Evolutionary conservation across 2,797 vertebrate genomes (phyloP).

Genomic region (Remorina albescens): DNA sequence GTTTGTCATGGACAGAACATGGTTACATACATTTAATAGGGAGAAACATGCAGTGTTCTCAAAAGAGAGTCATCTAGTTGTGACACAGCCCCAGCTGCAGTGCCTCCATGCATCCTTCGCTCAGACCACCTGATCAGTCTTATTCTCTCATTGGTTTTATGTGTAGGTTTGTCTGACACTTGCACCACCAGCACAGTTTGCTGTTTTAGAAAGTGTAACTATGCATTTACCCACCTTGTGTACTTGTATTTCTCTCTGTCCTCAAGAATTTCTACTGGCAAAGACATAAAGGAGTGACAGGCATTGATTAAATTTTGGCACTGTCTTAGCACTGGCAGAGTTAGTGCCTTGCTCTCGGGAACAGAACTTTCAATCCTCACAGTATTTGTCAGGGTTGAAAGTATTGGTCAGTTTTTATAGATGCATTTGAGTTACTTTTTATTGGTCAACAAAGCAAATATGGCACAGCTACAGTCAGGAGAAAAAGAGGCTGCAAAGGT

Average conservation of each 20-base stretch:
- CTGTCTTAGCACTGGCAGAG: constrained; percentile 40
- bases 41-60: constrained; percentile 28
- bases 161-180: background rate
- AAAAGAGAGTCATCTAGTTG: constrained; percentile 40
- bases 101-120: background rate
- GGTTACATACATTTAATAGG: constrained; percentile 39
- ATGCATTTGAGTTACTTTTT: constrained; percentile 12
- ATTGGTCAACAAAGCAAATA: constrained; percentile 21
- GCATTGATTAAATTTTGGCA: constrained; percentile 39
- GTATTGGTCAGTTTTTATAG: background rate
- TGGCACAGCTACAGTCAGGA: constrained; percentile 26
- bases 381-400: constrained; percentile 32
- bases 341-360: constrained; percentile 13
- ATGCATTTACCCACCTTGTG: constrained; percentile 24
- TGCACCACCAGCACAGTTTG: background rate
- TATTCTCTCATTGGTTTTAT: background rate
- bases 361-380: constrained; percentile 29
- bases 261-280: constrained; percentile 23
- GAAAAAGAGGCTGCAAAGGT: constrained; percentile 12
- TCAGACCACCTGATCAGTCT: background rate
- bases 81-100: constrained; percentile 17
- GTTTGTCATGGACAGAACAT: constrained; percentile 28
- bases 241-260: constrained; percentile 42
- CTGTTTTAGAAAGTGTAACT: constrained; percentile 16
- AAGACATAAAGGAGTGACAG: constrained; percentile 18